phyloP scores from a whole-genome alignment of 2,888 invertebrate genomes.

The Papilio protenor region DNA sequence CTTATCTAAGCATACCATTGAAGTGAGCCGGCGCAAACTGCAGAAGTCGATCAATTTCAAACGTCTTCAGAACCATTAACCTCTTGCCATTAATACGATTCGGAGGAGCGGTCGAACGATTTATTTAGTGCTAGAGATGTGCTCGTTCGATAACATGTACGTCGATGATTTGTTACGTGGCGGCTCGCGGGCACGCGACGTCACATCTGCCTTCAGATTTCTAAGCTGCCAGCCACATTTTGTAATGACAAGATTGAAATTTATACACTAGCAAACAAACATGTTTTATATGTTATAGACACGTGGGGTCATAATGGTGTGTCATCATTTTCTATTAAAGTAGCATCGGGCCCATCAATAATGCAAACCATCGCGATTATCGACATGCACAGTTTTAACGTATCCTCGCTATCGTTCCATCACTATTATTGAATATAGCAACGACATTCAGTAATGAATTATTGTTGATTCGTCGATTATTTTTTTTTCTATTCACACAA shows the following conservation, averaged over 20 bases:
- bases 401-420: constrained; percentile 75
- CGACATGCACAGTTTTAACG: constrained; percentile 77
- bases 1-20: constrained; percentile 49
- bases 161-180: constrained; percentile 74
- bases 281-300: constrained; percentile 69
- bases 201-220: constrained; percentile 47
- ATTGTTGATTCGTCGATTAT: constrained; percentile 8
- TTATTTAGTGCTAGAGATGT: constrained; percentile 78
- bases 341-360: constrained; percentile 73
- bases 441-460: constrained; percentile 36
- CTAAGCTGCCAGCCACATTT: constrained; percentile 29
- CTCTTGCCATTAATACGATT: constrained; percentile 74
- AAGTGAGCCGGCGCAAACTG: constrained; percentile 49
- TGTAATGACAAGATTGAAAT: constrained; percentile 26
- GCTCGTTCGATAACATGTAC: constrained; percentile 71
- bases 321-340: constrained; percentile 79
- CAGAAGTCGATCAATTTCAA: constrained; percentile 71
- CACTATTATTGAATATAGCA: constrained; percentile 50
- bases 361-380: constrained; percentile 78
- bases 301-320: constrained; percentile 71
- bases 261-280: constrained; percentile 68
- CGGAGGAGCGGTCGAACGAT: constrained; percentile 65
- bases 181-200: constrained; percentile 68
- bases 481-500: background rate
- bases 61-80: constrained; percentile 76